phyloP scores from a whole-genome alignment of 1,140 invertebrate genomes.

The Teleopsis dalmanni region DNA sequence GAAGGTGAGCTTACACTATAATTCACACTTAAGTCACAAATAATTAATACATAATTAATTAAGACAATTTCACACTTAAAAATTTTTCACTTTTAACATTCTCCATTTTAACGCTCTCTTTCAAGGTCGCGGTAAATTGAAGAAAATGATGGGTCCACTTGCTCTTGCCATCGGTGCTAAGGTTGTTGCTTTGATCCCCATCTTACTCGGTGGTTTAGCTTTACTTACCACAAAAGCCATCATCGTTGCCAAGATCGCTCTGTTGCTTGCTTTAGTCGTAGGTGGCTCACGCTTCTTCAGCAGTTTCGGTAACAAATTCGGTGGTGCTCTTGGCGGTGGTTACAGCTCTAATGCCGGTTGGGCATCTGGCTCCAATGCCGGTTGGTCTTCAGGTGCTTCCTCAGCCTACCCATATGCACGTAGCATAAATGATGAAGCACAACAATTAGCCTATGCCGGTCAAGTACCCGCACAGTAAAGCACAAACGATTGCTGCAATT shows the following conservation, averaged over 20 bases:
- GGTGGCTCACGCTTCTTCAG: conserved; percentile 60
- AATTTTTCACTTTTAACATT: conserved; percentile 8
- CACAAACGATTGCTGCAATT: not conserved
- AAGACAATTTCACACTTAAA: too few relatives aligned
- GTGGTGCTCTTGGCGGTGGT: conserved; percentile 26
- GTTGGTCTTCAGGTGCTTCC: conserved; percentile 43
- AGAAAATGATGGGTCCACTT: conserved; percentile 60
- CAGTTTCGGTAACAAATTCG: conserved; percentile 44
- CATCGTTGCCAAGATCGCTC: conserved; percentile 65
- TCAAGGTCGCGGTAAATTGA: conserved; percentile 63
- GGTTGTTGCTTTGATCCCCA: conserved; percentile 58
- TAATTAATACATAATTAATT: not conserved
- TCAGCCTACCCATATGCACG: conserved; percentile 53
- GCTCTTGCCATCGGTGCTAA: conserved; percentile 59
- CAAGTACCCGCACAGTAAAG: conserved; percentile 32
- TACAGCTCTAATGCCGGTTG: conserved; percentile 29
- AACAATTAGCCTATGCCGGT: conserved; percentile 56
- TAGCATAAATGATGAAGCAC: conserved; percentile 48
- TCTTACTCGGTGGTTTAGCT: conserved; percentile 60
- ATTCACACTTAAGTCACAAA: not conserved
- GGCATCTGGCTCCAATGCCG: conserved; percentile 34
- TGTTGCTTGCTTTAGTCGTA: conserved; percentile 59
- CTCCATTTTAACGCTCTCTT: conserved; percentile 3
- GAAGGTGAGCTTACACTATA: conserved; percentile 48
- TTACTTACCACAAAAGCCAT: conserved; percentile 66